Evolutionary conservation across 2,797 vertebrate species (phyloP).

Genomic region (Urosaurus nigricauda): DNA sequence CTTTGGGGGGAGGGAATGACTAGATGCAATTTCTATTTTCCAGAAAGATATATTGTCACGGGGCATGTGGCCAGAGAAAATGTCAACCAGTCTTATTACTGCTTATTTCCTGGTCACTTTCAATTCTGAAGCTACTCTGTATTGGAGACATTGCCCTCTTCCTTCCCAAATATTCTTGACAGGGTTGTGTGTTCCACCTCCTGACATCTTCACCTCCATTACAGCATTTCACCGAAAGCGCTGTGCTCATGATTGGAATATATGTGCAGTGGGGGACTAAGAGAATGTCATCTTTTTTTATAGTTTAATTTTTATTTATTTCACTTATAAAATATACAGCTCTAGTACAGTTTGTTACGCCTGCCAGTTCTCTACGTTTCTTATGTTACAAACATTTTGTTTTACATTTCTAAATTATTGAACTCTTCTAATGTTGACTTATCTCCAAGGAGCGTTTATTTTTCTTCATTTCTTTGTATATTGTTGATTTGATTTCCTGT

Average conservation of each 20-base stretch:
- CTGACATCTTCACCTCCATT: background rate
- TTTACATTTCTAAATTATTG: too few relatives aligned
- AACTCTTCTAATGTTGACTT: too few relatives aligned
- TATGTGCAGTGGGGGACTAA: background rate
- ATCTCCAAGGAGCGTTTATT: too few relatives aligned
- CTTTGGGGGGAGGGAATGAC: slow-evolving; percentile 38
- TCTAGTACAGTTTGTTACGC: too few relatives aligned
- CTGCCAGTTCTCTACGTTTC: too few relatives aligned
- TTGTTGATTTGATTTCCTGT: too few relatives aligned
- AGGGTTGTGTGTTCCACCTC: background rate
- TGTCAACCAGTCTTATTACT: slow-evolving; percentile 43
- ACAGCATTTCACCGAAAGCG: slow-evolving; percentile 32
- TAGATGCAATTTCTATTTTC: slow-evolving; percentile 57
- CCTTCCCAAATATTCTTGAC: slow-evolving; percentile 39
- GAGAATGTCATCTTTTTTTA: background rate
- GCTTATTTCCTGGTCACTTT: slow-evolving; percentile 62
- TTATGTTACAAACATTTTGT: too few relatives aligned
- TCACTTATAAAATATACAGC: too few relatives aligned
- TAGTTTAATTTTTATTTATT: too few relatives aligned
- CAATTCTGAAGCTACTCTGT: slow-evolving; percentile 41
- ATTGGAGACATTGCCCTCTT: slow-evolving; percentile 49
- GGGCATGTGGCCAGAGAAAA: slow-evolving; percentile 41
- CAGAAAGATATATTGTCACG: slow-evolving; percentile 53
- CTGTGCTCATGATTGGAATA: background rate
- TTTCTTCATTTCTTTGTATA: too few relatives aligned